Percentiles rank a stretch among this genome's conserved stretches.
These are phyloP conservation scores for Melanotaenia maccullochi DNA, from an alignment of 2,797 vertebrate genomes.

Conservation along the genomic window DNA sequence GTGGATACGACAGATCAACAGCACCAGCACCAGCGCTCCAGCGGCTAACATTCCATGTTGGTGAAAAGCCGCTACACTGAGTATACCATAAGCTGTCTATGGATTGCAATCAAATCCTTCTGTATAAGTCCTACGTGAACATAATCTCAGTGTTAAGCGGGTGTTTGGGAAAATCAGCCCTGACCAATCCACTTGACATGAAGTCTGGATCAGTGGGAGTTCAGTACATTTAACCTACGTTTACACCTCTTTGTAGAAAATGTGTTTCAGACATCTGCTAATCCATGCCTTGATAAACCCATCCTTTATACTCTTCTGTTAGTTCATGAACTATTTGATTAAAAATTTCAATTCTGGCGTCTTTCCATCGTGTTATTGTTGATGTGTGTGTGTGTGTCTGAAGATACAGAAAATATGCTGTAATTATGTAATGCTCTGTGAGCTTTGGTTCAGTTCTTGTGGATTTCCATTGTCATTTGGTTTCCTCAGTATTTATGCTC, in stretches of 20 bases:
- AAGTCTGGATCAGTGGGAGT: conserved; percentile 26
- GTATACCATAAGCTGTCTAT: conserved; percentile 20
- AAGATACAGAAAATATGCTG: too few species aligned
- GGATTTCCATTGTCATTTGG: too few species aligned
- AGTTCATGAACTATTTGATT: too few species aligned
- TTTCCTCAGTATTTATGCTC: too few species aligned
- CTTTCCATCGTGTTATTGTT: too few species aligned
- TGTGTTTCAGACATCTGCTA: not conserved
- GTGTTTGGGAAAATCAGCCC: conserved; percentile 29
- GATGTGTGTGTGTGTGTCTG: too few species aligned
- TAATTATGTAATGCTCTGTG: too few species aligned
- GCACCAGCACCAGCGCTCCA: conserved; percentile 25
- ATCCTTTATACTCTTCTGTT: not conserved
- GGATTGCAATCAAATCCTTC: conserved; percentile 21
- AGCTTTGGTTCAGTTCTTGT: too few species aligned
- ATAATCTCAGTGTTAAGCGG: conserved; percentile 41
- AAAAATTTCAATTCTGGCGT: too few species aligned
- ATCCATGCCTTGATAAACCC: not conserved
- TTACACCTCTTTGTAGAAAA: conserved; percentile 31
- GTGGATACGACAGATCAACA: conserved; percentile 20
- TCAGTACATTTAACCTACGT: conserved; percentile 41
- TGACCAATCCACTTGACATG: conserved; percentile 25
- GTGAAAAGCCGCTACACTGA: conserved; percentile 42
- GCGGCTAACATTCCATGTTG: conserved; percentile 22
- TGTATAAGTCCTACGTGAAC: conserved; percentile 10